phyloP scores from a whole-genome alignment of 2,888 invertebrate genomes.

The Noctua comes region DNA sequence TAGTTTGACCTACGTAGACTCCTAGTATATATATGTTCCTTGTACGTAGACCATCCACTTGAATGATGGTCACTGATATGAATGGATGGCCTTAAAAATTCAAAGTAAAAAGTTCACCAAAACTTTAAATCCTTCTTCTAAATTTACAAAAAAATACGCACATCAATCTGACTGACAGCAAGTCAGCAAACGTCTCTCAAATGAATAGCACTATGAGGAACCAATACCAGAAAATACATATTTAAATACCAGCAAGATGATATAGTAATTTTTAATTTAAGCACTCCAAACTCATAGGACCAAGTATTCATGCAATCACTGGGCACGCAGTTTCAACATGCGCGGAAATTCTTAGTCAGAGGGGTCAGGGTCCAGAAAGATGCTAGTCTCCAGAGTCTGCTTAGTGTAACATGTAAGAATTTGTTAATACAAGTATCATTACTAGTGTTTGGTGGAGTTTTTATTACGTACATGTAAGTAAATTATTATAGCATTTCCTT shows the following conservation, averaged over 20 bases:
- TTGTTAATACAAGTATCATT: constrained; percentile 21
- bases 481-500: constrained; percentile 7
- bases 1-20: not conserved
- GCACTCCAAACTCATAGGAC: not conserved
- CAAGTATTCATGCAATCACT: constrained; percentile 36
- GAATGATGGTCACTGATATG: not conserved
- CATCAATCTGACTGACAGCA: constrained; percentile 31
- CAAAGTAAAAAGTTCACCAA: constrained; percentile 11
- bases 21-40: too few species aligned
- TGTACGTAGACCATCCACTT: not conserved
- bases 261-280: constrained; percentile 3
- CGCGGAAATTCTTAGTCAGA: constrained; percentile 25
- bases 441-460: constrained; percentile 38
- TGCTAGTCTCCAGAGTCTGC: not conserved
- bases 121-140: constrained; percentile 11
- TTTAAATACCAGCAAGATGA: constrained; percentile 33
- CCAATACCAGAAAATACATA: constrained; percentile 14
- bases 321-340: constrained; percentile 26
- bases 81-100: not conserved
- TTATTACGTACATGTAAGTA: constrained; percentile 42
- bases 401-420: constrained; percentile 14
- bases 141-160: not conserved
- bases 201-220: not conserved
- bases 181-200: constrained; percentile 11
- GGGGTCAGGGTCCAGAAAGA: not conserved